A percentile compares a stretch with the other conserved stretches of the same genome.
Conservation (phyloP, 2,797 vertebrate genomes). For the Cichlasoma orientale region DNA sequence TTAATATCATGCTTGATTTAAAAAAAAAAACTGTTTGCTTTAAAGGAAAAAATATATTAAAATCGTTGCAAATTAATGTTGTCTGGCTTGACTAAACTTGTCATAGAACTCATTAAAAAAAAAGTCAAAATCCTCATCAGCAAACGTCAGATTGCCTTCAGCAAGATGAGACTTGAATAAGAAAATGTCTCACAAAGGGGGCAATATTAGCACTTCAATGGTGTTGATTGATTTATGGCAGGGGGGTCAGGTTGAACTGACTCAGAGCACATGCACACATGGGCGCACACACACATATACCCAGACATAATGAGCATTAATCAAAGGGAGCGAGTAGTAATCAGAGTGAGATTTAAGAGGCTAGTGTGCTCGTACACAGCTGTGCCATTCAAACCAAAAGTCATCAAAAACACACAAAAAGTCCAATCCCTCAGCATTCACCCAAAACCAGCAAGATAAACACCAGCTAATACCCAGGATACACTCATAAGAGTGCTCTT, state of each 20-base stretch:
- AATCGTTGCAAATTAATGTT: neutral
- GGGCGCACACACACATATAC: conserved; percentile 6
- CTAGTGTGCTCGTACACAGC: conserved; percentile 57
- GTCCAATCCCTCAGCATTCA: conserved; percentile 33
- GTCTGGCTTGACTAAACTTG: neutral
- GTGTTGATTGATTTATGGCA: conserved; percentile 72
- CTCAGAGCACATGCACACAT: neutral
- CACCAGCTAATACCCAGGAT: conserved; percentile 4
- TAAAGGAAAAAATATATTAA: neutral
- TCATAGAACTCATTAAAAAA: conserved; percentile 25
- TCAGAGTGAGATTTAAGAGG: conserved; percentile 65
- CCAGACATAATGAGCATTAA: conserved; percentile 66
- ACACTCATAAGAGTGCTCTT: conserved; percentile 8
- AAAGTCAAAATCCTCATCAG: conserved; percentile 52
- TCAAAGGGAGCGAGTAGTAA: conserved; percentile 72
- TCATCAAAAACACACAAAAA: conserved; percentile 55
- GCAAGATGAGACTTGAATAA: conserved; percentile 62
- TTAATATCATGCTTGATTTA: neutral
- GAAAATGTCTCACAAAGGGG: conserved; percentile 56
- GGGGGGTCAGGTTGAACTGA: conserved; percentile 45
- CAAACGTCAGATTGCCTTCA: conserved; percentile 45
- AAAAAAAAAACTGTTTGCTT: neutral
- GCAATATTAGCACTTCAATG: conserved; percentile 70
- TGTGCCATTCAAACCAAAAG: conserved; percentile 63
- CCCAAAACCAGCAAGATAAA: conserved; percentile 7